Conservation (phyloP, 2,797 vertebrate species). For the Hozukius guyotensis region DNA sequence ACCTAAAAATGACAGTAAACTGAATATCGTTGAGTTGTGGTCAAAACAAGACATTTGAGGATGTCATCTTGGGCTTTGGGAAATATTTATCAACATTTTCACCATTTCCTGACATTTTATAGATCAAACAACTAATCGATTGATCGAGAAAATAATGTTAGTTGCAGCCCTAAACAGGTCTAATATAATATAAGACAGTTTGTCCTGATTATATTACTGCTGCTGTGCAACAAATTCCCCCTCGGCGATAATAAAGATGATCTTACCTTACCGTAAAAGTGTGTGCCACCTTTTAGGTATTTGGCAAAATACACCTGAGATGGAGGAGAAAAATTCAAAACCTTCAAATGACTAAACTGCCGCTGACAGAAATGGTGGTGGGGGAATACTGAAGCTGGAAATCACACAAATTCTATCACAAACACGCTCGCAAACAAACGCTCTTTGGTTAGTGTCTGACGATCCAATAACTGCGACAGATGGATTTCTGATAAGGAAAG, state of each 20-base stretch:
- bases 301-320: neutral
- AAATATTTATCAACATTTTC: too few species aligned
- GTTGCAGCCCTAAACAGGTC: neutral
- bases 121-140: too few species aligned
- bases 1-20: too few species aligned
- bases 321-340: neutral
- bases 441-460: neutral
- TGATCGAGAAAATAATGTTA: accelerated
- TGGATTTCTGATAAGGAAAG: slow-evolving; percentile 21
- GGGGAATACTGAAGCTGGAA: neutral
- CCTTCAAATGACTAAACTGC: neutral
- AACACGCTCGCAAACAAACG: neutral
- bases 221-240: neutral
- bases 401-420: neutral
- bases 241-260: neutral
- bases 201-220: neutral
- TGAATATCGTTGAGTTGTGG: too few species aligned
- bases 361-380: neutral
- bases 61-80: accelerated
- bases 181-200: neutral
- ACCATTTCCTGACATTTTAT: too few species aligned
- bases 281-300: neutral
- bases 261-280: too few species aligned
- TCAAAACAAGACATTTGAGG: too few species aligned
- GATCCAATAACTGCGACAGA: slow-evolving; percentile 34